These are phyloP conservation scores for Tetrax tetrax DNA, from an alignment of 2,113 vertebrate genomes.

Conservation along the genomic window DNA sequence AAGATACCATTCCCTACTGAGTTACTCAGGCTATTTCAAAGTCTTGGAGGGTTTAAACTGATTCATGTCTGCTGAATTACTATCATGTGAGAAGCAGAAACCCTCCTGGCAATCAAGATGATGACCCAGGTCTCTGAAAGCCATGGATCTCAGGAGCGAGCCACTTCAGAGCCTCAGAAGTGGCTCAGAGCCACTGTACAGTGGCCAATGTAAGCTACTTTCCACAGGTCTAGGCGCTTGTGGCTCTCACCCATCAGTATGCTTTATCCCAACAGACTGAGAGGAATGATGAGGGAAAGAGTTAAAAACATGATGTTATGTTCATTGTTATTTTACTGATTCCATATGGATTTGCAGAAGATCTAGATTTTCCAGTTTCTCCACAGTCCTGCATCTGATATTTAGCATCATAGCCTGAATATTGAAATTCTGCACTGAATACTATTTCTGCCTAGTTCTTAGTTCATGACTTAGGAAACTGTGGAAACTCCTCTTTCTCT, in stretches of 20 bases:
- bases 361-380: background rate
- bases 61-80: background rate
- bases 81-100: background rate
- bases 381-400: background rate
- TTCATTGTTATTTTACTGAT: background rate
- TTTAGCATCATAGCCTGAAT: background rate
- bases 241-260: background rate
- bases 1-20: background rate
- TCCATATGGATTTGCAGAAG: background rate
- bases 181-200: background rate
- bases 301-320: background rate
- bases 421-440: background rate
- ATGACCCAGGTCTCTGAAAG: background rate
- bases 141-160: background rate
- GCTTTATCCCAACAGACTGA: background rate
- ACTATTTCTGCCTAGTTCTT: background rate
- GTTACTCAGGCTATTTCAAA: background rate
- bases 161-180: background rate
- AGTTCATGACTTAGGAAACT: background rate
- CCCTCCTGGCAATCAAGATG: rapidly evolving
- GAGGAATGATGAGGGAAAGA: background rate
- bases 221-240: background rate
- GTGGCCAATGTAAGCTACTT: background rate
- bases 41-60: background rate
- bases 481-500: background rate